These are phyloP conservation scores for Rotaria magnacalcarata DNA, from an alignment of 2,888 invertebrate genomes.

Conservation along the genomic window DNA sequence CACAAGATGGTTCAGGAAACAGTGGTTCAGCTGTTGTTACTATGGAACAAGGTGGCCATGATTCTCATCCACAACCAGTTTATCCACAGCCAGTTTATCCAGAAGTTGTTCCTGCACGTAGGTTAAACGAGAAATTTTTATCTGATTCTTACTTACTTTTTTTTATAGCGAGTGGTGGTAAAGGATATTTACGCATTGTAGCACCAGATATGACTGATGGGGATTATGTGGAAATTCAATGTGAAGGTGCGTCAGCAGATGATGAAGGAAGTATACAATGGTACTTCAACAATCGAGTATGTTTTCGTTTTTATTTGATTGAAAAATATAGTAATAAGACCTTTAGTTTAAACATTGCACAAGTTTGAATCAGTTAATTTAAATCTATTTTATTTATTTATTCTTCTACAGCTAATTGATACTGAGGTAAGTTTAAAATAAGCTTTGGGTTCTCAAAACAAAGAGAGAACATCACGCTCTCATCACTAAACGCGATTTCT, in stretches of 20 bases:
- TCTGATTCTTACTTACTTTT: no score
- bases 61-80: not conserved
- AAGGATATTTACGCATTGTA: not conserved
- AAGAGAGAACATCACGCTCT: not conserved
- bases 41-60: not conserved
- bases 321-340: no score
- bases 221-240: slow-evolving; percentile 15
- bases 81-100: no score
- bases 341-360: not conserved
- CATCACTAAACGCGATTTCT: not conserved
- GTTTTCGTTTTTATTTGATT: not conserved
- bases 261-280: slow-evolving; percentile 16
- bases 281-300: slow-evolving; percentile 6
- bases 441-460: not conserved
- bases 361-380: not conserved
- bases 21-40: not conserved
- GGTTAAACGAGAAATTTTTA: not conserved
- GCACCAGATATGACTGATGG: slow-evolving; percentile 12
- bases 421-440: not conserved
- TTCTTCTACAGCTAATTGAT: not conserved
- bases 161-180: not conserved
- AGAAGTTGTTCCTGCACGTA: not conserved
- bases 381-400: not conserved
- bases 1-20: not conserved
- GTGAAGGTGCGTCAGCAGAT: slow-evolving; percentile 4